Evolutionary conservation across 2,888 invertebrate species (phyloP), one percentile per base, ranked within the genome.

Genomic region (Octonoba sinensis): DNA sequence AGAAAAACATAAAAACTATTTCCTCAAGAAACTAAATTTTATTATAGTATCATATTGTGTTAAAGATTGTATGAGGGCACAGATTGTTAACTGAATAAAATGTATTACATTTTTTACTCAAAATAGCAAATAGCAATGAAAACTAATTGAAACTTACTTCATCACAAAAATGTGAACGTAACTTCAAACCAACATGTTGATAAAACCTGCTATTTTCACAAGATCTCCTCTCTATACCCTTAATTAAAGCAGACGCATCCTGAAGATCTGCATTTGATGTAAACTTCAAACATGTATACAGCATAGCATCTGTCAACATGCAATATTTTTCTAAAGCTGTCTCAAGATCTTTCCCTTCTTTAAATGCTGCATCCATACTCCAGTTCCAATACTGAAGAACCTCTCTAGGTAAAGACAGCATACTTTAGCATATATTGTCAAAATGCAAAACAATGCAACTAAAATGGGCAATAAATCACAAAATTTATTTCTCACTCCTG

Each of bases 311-410:
- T 3, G 78, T 78, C 20, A 83, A 73, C 22, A 64, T 66, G 27
- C 73, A 85, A 22, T 81, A 83, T 1, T 78, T 51, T 46, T 73
- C 59, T 22, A 83, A 18, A 24, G 64, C 64, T 8, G 47, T 18
- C 20, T 51, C 16, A 3, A 73, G 51, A 4, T 20, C 13, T 27
- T 73, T 47, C 13, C 73, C 77, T 11, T 59, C 2, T 3, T 73
- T 27, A 49, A n/a, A 51, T 0, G 74, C 77, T 22, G 83, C 77
- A 69, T 65, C 27, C 66, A 75, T 76, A 22, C 82, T 82, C 82
- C 82, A 82, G 13, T 82, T 60, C 66, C 65, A 82, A 36, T 71
- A 72, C 1, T 72, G 27, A 20, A 82, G 54, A 20, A 76, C 49
- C 27, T 82, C 76, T 13, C 82, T 82, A 56, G n/a, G 59, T 20